Percentiles rank a stretch among this genome's conserved stretches.
phyloP scores from a whole-genome alignment of 2,797 vertebrate genomes.

The Pempheris klunzingeri region DNA sequence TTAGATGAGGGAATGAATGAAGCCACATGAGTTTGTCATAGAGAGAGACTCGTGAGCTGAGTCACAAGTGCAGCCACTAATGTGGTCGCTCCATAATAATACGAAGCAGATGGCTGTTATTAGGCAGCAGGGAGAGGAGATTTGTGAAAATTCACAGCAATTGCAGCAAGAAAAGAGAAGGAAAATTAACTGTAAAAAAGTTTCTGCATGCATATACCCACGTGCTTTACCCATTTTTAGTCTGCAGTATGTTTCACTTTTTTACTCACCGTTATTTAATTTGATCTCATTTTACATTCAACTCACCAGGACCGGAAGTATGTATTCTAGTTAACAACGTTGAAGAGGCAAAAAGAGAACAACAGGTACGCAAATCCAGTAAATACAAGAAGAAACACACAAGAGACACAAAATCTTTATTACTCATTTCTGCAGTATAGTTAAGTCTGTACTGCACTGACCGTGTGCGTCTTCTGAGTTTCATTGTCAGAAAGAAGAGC shows the following conservation, averaged over 20 bases:
- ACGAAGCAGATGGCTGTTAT: conserved; percentile 34
- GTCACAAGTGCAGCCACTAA: conserved; percentile 17
- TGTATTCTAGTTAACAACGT: not conserved
- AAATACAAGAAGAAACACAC: not conserved
- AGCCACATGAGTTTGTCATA: not conserved
- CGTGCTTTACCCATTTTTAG: not conserved
- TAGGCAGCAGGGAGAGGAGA: not conserved
- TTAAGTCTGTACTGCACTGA: no score
- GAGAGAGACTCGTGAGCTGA: conserved; percentile 22
- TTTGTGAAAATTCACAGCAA: conserved; percentile 11
- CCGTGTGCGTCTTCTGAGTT: not conserved
- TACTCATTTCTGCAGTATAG: no score
- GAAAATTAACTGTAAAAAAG: not conserved
- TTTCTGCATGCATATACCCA: not conserved
- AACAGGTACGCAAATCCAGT: not conserved
- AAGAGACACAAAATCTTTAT: no score
- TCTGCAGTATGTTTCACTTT: not conserved
- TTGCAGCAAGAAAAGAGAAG: not conserved
- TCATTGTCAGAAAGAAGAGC: conserved; percentile 20
- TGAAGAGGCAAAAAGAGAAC: not conserved
- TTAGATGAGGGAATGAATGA: conserved; percentile 44
- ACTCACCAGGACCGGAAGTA: not conserved
- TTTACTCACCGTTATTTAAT: not conserved
- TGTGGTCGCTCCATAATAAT: conserved; percentile 42
- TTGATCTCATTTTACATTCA: not conserved